Base-by-base conservation (phyloP, 2,797 vertebrate genomes). In the Propithecus perrieri region DNA sequence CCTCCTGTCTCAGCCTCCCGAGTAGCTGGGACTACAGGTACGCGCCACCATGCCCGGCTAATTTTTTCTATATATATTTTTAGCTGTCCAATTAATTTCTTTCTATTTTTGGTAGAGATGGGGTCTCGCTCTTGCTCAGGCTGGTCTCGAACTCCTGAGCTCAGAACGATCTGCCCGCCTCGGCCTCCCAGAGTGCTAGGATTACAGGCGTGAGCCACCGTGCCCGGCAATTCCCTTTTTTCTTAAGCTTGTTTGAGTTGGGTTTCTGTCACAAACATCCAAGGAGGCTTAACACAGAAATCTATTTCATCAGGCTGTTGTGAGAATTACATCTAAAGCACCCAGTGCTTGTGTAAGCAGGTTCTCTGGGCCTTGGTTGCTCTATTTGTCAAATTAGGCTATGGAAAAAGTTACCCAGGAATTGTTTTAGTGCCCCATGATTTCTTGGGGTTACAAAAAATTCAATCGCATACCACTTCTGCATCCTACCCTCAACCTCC, bases 221-320 rank as follows among this genome's bases (percentile, higher is more conserved):
- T 3, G 38, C 38, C 38, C 38, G 38, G 38, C 38, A 84, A 85
- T 93, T 85, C 69, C 30, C 17, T 80, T 74, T 65, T 83, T 74
- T 38, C n/a, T 72, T 85, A 63, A 92, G 61, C 67, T 85, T 93
- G 8, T 97, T 86, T 89, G 80, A 84, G 30, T 83, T 97, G 30
- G 1, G 22, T 88, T 93, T 95, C 38, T 89, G 33, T 86, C 84
- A 84, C 26, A 9, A 86, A 38, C 50, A 89, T 18, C n/a, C 13
- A 38, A 86, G 79, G 57, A 94, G 10, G 30, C 38, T 63, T 85
- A 76, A 92, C 57, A 41, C 20, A 65, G 46, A 75, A 63, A 72
- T 92, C 55, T 69, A 79, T 88, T 95, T 87, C 75, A 75, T 85
- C 74, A 48, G 22, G 17, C 18, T 55, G 4, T 50, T 43, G 6